A percentile compares a stretch with the other conserved stretches of the same genome.
These are phyloP conservation scores for Poeciliopsis prolifica DNA, from an alignment of 2,113 vertebrate genomes.

Conservation along the genomic window DNA sequence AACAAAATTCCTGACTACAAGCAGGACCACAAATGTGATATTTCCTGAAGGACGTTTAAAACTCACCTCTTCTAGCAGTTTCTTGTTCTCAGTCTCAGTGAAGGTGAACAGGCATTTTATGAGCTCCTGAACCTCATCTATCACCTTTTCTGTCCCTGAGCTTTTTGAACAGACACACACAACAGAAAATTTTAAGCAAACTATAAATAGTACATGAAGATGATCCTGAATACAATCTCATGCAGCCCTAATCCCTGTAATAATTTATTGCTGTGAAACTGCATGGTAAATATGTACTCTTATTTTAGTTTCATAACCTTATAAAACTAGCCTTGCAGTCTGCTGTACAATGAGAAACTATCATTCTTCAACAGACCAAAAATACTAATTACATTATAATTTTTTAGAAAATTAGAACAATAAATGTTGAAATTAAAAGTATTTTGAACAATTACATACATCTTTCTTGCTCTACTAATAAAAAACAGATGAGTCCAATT, in stretches of 20 bases:
- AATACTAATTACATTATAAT: background rate
- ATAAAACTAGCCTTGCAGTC: background rate
- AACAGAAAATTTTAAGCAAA: background rate
- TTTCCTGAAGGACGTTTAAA: background rate
- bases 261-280: background rate
- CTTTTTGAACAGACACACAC: constrained; percentile 54
- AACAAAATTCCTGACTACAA: background rate
- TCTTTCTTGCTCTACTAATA: background rate
- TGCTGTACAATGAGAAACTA: background rate
- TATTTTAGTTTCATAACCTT: background rate
- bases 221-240: background rate
- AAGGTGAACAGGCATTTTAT: constrained; percentile 60
- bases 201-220: background rate
- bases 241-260: background rate
- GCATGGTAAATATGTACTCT: background rate
- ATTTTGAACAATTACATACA: background rate
- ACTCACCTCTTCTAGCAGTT: constrained; percentile 71
- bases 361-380: background rate
- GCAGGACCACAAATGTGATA: background rate
- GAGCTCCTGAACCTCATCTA: constrained; percentile 59
- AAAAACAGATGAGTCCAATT: too few species aligned
- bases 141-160: constrained; percentile 43
- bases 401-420: too few species aligned
- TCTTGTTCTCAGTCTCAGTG: constrained; percentile 67
- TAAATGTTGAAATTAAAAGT: background rate